Evolutionary conservation across 2,113 vertebrate species (phyloP), one percentile per base, ranked within the genome.

Genomic region (Hippocampus zosterae): DNA sequence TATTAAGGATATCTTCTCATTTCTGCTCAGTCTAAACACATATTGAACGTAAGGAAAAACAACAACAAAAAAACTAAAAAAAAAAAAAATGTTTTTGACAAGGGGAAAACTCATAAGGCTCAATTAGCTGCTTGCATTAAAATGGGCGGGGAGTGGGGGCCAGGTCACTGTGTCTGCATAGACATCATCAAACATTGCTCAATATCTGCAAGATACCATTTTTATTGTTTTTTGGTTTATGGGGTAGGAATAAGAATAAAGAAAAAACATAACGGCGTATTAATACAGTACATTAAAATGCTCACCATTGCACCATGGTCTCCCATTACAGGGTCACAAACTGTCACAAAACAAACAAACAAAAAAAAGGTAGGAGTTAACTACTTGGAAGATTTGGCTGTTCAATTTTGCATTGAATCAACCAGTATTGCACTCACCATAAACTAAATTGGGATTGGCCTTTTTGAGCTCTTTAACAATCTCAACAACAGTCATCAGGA

Each of bases 281-380:
- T 59, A 18, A 27, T 18, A 18, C 16, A 33, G 27, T 5, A 60
- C 18, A 16, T 3, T 25, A 23, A 40, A 52, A 74, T 23, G 86
- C 93, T 90, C 75, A 98, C 96, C 96, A 98, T 98, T n/a, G 91
- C 92, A 74, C 95, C 96, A 4, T 95, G 94, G 91, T 98, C 96
- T n/a, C 96, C 96, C 93, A 98, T 93, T 71, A 98, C 96, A 10
- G 96, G 96, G 88, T 98, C 96, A 25, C 96, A 98, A 40, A 96
- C 96, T 98, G 90, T 27, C 23, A 0, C 83, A 83, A 76, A 56
- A 56, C 25, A 55, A 8, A n/a, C 10, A 21, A 29, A 3, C 29
- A 3, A 29, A 23, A 21, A 55, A 19, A 23, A 19, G 1, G 1
- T 9, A 16, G 2, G 19, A 41, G 27, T 25, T 7, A 40, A 23